These are phyloP conservation scores for Propithecus deckenii DNA, from an alignment of 2,797 vertebrate species.

Conservation along the genomic window DNA sequence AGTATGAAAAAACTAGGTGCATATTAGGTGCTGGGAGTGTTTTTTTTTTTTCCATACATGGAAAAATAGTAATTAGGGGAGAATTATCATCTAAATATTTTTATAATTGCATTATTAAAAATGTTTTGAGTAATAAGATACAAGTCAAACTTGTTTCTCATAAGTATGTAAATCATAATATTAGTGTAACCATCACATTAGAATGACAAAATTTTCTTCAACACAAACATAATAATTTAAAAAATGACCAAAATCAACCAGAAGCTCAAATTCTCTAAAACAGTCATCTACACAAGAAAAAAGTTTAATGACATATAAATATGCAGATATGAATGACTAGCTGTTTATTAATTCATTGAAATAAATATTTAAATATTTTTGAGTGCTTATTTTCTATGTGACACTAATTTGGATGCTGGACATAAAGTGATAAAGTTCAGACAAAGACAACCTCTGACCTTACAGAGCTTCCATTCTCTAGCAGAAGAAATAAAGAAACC, in stretches of 20 bases:
- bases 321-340: background rate
- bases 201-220: background rate
- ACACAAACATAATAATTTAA: background rate
- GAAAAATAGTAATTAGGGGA: background rate
- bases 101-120: background rate
- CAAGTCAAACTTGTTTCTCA: background rate
- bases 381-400: background rate
- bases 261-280: background rate
- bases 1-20: background rate
- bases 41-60: background rate
- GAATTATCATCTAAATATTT: background rate
- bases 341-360: background rate
- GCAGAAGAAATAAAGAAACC: background rate
- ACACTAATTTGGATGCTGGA: background rate
- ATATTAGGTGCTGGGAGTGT: background rate
- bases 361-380: background rate
- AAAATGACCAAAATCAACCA: background rate
- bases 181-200: background rate
- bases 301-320: background rate
- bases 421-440: background rate
- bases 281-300: background rate
- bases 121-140: background rate
- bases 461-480: background rate
- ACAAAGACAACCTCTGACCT: background rate
- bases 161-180: background rate